phyloP scores from a whole-genome alignment of 2,797 vertebrate genomes.

The Amphiprion clarkii region DNA sequence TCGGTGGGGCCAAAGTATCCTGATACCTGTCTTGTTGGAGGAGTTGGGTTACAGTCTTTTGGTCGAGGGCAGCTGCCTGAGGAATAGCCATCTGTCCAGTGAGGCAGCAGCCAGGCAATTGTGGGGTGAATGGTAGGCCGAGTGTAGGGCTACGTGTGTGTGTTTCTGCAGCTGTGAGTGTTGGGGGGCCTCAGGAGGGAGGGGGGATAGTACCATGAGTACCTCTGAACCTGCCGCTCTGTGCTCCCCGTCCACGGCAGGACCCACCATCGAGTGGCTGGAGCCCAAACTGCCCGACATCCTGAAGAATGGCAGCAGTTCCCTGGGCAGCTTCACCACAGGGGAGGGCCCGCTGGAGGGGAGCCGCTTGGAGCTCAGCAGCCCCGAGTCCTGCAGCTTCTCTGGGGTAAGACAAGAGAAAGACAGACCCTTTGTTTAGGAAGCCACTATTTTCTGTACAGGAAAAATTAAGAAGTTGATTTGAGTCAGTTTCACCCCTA shows the following conservation, averaged over 20 bases:
- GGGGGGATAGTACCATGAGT: conserved; percentile 53
- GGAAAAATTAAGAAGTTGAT: not conserved
- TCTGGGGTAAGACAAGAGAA: conserved; percentile 88
- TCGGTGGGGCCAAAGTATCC: conserved; percentile 53
- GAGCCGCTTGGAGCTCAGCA: conserved; percentile 84
- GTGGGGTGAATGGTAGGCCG: conserved; percentile 27
- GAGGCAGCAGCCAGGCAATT: conserved; percentile 33
- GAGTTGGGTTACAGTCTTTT: conserved; percentile 59
- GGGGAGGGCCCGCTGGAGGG: conserved; percentile 86
- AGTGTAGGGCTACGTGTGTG: conserved; percentile 14
- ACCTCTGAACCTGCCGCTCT: conserved; percentile 86
- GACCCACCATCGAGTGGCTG: conserved; percentile 95
- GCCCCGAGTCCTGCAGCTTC: conserved; percentile 87
- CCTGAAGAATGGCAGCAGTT: conserved; percentile 92
- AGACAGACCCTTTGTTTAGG: not conserved
- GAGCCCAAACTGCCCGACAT: conserved; percentile 95
- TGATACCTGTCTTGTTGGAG: conserved; percentile 43
- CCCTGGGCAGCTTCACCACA: conserved; percentile 84
- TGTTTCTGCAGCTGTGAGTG: conserved; percentile 26
- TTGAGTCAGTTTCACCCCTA: not conserved
- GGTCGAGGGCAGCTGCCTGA: conserved; percentile 39
- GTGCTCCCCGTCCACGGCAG: conserved; percentile 83
- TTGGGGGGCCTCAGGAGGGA: conserved; percentile 32
- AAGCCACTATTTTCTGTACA: not conserved
- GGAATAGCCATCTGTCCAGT: conserved; percentile 44